Evolutionary conservation across 1,140 invertebrate species (phyloP).

Genomic region (Drosophila ercepeae): DNA sequence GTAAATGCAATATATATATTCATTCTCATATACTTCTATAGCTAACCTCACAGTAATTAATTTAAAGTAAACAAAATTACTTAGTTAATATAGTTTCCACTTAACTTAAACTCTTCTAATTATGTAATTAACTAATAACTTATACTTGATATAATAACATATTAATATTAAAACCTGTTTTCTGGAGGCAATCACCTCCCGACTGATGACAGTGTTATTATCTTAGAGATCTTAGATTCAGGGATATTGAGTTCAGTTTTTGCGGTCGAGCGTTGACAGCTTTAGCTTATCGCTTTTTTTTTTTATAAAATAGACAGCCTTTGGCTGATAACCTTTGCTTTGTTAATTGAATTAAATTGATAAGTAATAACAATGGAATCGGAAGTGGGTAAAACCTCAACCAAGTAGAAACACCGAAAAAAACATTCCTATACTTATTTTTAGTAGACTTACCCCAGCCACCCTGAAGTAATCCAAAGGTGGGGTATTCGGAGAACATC

Average conservation of each 20-base stretch:
- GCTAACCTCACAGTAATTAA: not conserved
- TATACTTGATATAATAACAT: not conserved
- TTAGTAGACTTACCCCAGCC: constrained; percentile 75
- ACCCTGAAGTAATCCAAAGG: constrained; percentile 59
- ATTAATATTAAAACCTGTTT: constrained; percentile 23
- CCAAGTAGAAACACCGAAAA: not conserved
- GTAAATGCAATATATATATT: no score
- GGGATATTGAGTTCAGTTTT: constrained; percentile 1
- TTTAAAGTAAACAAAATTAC: not conserved
- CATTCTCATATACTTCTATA: no score
- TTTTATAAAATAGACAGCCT: not conserved
- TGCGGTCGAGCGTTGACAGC: not conserved
- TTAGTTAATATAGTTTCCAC: not conserved
- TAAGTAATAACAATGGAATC: constrained; percentile 28
- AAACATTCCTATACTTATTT: not conserved
- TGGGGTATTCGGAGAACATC: constrained; percentile 68
- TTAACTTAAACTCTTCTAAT: not conserved
- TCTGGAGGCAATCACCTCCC: not conserved
- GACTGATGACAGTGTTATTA: not conserved
- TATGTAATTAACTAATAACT: constrained; percentile 34
- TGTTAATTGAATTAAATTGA: constrained; percentile 64
- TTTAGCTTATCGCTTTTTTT: constrained; percentile 16
- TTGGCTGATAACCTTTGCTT: constrained; percentile 15
- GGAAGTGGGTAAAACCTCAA: not conserved
- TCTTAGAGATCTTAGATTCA: constrained; percentile 2